Evolutionary conservation across 1,140 invertebrate species (phyloP).

Genomic region (Lepidotrigona ventralis): DNA sequence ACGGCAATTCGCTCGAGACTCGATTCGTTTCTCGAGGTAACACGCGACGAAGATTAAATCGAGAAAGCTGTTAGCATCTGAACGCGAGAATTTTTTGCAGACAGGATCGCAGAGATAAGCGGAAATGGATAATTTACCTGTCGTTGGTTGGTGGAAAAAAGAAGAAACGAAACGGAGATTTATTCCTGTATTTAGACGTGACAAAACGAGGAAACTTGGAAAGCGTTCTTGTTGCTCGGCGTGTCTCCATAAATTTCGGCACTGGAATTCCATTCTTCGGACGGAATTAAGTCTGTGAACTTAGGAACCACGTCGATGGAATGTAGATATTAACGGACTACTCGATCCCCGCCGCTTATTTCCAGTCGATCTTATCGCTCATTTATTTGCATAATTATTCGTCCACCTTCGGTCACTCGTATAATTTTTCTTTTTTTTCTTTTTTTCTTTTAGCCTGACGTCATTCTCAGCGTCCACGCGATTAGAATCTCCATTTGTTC

Average conservation of each 20-base stretch:
- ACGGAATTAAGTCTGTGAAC: slow-evolving; percentile 37
- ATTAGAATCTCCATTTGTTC: slow-evolving; percentile 24
- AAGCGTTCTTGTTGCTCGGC: slow-evolving; percentile 19
- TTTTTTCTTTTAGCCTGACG: neutral
- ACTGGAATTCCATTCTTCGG: slow-evolving; percentile 13
- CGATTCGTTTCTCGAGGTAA: neutral
- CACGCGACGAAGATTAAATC: neutral
- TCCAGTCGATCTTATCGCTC: slow-evolving; percentile 25
- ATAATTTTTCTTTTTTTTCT: neutral
- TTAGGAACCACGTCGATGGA: slow-evolving; percentile 27
- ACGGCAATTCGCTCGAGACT: neutral
- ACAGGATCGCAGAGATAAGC: slow-evolving; percentile 10
- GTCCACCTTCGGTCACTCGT: slow-evolving; percentile 13
- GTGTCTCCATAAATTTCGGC: slow-evolving; percentile 42
- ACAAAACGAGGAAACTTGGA: slow-evolving; percentile 1
- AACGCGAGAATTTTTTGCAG: neutral
- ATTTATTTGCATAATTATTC: slow-evolving; percentile 46
- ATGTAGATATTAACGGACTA: slow-evolving; percentile 30
- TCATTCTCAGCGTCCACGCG: neutral
- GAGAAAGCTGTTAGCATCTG: neutral
- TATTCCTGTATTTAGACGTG: neutral
- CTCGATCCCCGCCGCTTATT: slow-evolving; percentile 29
- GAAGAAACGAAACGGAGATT: slow-evolving; percentile 7
- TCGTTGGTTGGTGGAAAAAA: neutral
- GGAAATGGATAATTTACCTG: slow-evolving; percentile 23